Base-by-base conservation (phyloP, 2,113 vertebrate genomes). In the Scophthalmus maximus region DNA sequence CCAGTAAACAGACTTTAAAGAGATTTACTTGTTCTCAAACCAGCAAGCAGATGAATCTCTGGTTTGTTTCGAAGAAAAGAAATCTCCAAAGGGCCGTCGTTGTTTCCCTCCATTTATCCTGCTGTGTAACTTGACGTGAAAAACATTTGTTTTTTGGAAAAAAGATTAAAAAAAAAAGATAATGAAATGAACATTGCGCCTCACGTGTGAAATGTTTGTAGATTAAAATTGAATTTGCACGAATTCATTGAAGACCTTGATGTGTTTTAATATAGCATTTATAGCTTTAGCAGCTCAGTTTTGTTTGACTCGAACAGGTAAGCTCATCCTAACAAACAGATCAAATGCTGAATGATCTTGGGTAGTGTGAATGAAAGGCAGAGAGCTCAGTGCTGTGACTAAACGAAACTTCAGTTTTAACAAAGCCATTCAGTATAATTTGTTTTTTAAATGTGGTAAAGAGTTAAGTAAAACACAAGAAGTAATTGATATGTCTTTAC, bases 401-500 rank as follows among this genome's bases (percentile, higher is more conserved):
- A n/a, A n/a, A n/a, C n/a, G n/a, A n/a, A n/a, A n/a, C n/a, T n/a
- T n/a, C n/a, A n/a, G n/a, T n/a, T n/a, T n/a, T n/a, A n/a, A n/a
- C n/a, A n/a, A n/a, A n/a, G n/a, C n/a, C n/a, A n/a, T n/a, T n/a
- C n/a, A n/a, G n/a, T n/a, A n/a, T n/a, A n/a, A n/a, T n/a, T n/a
- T n/a, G n/a, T n/a, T n/a, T n/a, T n/a, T n/a, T n/a, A n/a, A 15
- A 4, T 20, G 12, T 38, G 10, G 34, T 8, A n/a, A 12, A 1
- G 14, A 34, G n/a, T 4, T 15, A 4, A 58, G 5, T 66, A 8
- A 66, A 68, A 62, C 17, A 17, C 14, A 60, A 46, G n/a, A 59
- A n/a, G 7, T 68, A 22, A 20, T 68, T 81, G 71, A 81, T 72
- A 85, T 82, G 73, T 85, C 53, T 89, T 93, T 92, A 92, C 87